Evolutionary conservation across 1,140 invertebrate species (phyloP).

Genomic region (Polyergus mexicanus): DNA sequence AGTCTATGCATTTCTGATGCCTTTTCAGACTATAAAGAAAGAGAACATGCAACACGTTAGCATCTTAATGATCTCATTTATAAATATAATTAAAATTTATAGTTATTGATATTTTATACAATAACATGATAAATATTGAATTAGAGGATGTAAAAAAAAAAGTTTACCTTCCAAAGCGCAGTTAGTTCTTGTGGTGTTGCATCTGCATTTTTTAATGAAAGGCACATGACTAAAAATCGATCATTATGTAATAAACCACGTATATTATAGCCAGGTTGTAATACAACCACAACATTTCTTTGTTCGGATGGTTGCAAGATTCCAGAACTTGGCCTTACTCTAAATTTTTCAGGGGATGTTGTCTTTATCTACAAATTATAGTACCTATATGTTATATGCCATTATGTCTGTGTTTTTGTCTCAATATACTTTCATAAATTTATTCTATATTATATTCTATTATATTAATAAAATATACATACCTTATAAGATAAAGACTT

Average conservation of each 20-base stretch:
- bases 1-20: constrained; percentile 86
- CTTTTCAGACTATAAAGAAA: constrained; percentile 78
- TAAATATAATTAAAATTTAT: constrained; percentile 40
- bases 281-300: constrained; percentile 86
- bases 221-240: constrained; percentile 91
- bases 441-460: background rate
- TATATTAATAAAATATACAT: no score
- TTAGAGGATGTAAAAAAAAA: background rate
- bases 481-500: constrained; percentile 92
- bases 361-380: constrained; percentile 89
- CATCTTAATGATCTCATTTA: constrained; percentile 9
- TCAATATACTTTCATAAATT: constrained; percentile 18
- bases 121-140: background rate
- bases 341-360: constrained; percentile 94
- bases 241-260: constrained; percentile 87
- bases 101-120: background rate
- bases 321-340: constrained; percentile 95
- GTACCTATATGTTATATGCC: background rate
- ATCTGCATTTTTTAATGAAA: constrained; percentile 86
- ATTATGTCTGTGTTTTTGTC: background rate
- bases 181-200: constrained; percentile 85
- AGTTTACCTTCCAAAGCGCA: constrained; percentile 89
- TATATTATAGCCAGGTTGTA: constrained; percentile 87
- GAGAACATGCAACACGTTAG: constrained; percentile 21
- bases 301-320: constrained; percentile 88